Base-by-base conservation (phyloP, 2,797 vertebrate genomes). In the Yasuhikotakia modesta region DNA sequence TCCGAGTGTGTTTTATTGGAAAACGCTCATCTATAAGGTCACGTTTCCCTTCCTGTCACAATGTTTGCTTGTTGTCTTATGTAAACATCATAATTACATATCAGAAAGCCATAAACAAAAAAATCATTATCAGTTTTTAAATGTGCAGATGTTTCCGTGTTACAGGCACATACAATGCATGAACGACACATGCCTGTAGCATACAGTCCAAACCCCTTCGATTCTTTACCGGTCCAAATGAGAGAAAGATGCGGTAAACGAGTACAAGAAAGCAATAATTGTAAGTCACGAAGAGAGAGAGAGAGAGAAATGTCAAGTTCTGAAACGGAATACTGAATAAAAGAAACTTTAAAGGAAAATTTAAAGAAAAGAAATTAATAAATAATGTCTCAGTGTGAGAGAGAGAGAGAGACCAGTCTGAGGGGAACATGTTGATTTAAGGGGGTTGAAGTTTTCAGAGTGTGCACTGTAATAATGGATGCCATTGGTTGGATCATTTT, bases 391-490 rank as follows among this genome's bases (percentile, higher is more conserved):
- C 70, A 35, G 27, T 52, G 27, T 0, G 50, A 79, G 30, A 11
- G 39, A 72, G 52, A 69, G 30, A 22, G 17, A 66, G 39, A 70
- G 21, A 53, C n/a, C n/a, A 16, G 8, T n/a, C 48, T 1, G 45
- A 27, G 14, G 81, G 78, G 85, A 88, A 88, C 61, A 10, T 32
- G 7, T 6, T 6, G 24, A 16, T 13, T 4, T 21, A 55, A 65
- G 13, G 5, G 32, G n/a, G 11, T 32, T 39, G 85, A 82, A 82
- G 83, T 89, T 88, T 73, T 10, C 24, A 32, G 88, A 88, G 85
- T 91, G 87, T 89, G 89, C 92, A 89, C 86, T 92, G 89, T 94
- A 92, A 90, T 73, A 90, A 92, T 88, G 90, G 83, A 84, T 92
- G 87, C 92, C 87, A 89, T 91, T 90, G 90, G 92, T 89, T 90